These are phyloP conservation scores for Troilus luridus DNA, from an alignment of 2,888 invertebrate species.

Conservation along the genomic window DNA sequence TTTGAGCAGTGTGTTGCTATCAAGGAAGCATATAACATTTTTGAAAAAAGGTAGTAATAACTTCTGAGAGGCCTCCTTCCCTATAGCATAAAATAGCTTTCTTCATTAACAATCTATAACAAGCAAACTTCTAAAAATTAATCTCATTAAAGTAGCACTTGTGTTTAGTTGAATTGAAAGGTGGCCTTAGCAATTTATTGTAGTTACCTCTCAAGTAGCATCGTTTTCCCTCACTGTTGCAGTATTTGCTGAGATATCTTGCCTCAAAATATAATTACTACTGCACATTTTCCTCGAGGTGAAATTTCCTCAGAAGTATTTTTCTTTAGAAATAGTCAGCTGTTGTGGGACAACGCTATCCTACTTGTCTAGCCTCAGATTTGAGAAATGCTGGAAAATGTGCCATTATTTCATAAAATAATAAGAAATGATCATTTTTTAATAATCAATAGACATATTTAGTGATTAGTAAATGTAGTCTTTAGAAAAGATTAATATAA, in stretches of 20 bases:
- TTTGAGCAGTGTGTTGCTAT: not conserved
- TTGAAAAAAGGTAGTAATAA: not conserved
- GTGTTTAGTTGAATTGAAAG: not conserved
- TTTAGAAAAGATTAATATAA: not conserved
- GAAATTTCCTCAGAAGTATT: not conserved
- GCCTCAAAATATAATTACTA: not conserved
- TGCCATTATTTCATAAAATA: constrained; percentile 12
- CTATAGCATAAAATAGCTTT: not conserved
- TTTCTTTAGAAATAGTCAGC: constrained; percentile 25
- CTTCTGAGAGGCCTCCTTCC: not conserved
- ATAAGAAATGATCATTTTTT: not conserved
- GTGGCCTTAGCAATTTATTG: not conserved
- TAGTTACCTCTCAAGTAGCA: not conserved
- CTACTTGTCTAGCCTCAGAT: constrained; percentile 31
- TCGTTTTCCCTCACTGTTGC: not conserved
- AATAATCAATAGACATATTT: not conserved
- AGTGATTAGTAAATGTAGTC: not conserved
- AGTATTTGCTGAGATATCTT: not conserved
- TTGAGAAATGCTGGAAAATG: constrained; percentile 40
- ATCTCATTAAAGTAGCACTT: not conserved
- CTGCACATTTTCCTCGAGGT: not conserved
- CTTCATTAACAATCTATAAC: constrained; percentile 10
- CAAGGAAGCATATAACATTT: not conserved
- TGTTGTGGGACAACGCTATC: not conserved
- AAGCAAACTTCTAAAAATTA: constrained; percentile 35